Percentiles rank a stretch among this genome's conserved stretches.
Evolutionary conservation across 2,888 invertebrate genomes (phyloP).

Genomic region (Lordiphosa andalusiaca): DNA sequence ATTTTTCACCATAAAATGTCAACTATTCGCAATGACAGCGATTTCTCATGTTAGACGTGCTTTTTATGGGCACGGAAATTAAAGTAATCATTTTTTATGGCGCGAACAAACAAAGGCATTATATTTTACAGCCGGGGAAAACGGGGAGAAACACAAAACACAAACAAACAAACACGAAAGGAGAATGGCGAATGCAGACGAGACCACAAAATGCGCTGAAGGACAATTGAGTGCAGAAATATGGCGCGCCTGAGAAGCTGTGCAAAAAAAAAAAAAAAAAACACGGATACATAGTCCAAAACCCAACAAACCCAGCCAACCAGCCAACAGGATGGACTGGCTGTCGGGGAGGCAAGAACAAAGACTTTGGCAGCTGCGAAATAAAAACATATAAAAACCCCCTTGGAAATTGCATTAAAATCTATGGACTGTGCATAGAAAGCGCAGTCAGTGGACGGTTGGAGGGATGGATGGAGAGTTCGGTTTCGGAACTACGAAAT

Average conservation of each 20-base stretch:
- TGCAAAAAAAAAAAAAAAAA: too few relatives aligned
- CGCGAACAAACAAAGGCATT: conserved; percentile 75
- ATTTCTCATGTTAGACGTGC: conserved; percentile 69
- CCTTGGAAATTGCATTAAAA: conserved; percentile 74
- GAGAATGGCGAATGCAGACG: conserved; percentile 24
- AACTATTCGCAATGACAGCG: conserved; percentile 51
- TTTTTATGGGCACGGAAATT: conserved; percentile 71
- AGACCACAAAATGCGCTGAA: conserved; percentile 64
- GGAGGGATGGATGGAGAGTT: conserved; percentile 28
- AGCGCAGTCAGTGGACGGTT: conserved; percentile 18
- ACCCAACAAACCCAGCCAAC: conserved; percentile 20
- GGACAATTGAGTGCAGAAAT: conserved; percentile 72
- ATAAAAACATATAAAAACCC: conserved; percentile 65
- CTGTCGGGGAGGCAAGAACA: conserved; percentile 50
- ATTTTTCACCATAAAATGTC: not conserved
- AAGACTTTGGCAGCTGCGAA: conserved; percentile 72
- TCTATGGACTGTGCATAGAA: conserved; percentile 75
- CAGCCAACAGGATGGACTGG: conserved; percentile 27
- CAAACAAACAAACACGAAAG: conserved; percentile 22
- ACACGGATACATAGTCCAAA: conserved; percentile 58
- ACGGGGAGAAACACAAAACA: not conserved
- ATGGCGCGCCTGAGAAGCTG: conserved; percentile 59
- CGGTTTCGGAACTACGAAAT: conserved; percentile 71
- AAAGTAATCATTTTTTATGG: conserved; percentile 74
- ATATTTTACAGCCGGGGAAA: conserved; percentile 52